Percentiles rank a stretch among this genome's conserved stretches.
These are phyloP conservation scores for Zeuzera pyrina DNA, from an alignment of 2,888 invertebrate species.

Conservation along the genomic window DNA sequence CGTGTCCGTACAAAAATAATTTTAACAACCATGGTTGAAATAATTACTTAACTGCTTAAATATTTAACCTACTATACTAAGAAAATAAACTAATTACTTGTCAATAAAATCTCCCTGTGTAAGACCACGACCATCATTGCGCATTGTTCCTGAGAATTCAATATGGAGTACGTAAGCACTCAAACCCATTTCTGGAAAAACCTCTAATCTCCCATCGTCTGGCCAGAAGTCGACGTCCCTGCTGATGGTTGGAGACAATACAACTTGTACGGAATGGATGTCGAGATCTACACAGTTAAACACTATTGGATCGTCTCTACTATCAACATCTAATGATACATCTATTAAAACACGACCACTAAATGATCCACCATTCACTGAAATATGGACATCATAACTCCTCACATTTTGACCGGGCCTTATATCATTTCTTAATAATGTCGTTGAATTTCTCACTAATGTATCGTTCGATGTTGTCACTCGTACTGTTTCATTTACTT, in stretches of 20 bases:
- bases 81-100: slow-evolving; percentile 19
- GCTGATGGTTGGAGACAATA: slow-evolving; percentile 24
- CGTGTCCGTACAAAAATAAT: no score
- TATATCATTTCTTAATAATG: slow-evolving; percentile 9
- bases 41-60: no score
- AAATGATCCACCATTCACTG: slow-evolving; percentile 26
- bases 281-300: slow-evolving; percentile 27
- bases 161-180: slow-evolving; percentile 29
- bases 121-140: slow-evolving; percentile 27
- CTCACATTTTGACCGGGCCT: slow-evolving; percentile 32
- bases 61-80: slow-evolving; percentile 1
- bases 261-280: slow-evolving; percentile 27
- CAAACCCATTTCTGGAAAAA: slow-evolving; percentile 21
- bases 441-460: background rate
- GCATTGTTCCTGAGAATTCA: slow-evolving; percentile 31
- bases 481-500: background rate
- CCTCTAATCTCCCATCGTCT: slow-evolving; percentile 25
- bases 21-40: no score
- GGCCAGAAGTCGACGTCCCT: slow-evolving; percentile 15
- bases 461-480: background rate
- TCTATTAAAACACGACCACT: slow-evolving; percentile 32
- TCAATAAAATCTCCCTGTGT: slow-evolving; percentile 24
- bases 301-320: slow-evolving; percentile 26
- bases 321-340: slow-evolving; percentile 20
- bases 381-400: slow-evolving; percentile 31